Evolutionary conservation across 2,888 invertebrate species (phyloP).

Genomic region (Cataglyphis cursor): DNA sequence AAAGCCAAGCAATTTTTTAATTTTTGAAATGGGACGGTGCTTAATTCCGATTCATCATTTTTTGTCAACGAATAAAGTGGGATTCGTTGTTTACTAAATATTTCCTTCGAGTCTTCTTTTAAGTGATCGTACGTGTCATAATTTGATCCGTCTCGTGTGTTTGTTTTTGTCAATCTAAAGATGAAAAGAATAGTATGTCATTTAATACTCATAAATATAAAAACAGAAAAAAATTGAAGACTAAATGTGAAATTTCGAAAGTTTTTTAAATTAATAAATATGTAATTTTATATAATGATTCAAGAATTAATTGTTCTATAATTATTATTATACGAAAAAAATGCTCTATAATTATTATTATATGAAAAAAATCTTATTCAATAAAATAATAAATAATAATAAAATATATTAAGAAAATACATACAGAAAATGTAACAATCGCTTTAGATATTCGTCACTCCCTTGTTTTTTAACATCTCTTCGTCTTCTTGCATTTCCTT

Average conservation of each 20-base stretch:
- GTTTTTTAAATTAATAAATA: neutral
- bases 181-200: neutral
- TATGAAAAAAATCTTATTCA: neutral
- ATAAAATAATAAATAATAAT: conserved; percentile 1
- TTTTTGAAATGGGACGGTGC: neutral
- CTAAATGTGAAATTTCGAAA: neutral
- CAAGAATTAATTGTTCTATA: neutral
- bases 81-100: neutral
- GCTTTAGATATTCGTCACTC: neutral
- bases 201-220: conserved; percentile 17
- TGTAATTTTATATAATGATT: neutral
- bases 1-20: neutral
- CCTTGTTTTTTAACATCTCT: neutral
- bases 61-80: neutral
- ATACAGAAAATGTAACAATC: neutral
- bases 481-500: neutral
- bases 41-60: neutral
- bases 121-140: neutral
- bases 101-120: neutral
- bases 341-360: neutral
- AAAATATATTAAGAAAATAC: neutral
- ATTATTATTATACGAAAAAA: neutral
- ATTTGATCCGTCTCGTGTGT: neutral
- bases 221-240: neutral
- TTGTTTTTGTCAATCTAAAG: neutral